Evolutionary conservation across 2,888 invertebrate species (phyloP).

Genomic region (Cerceris ruficornis): DNA sequence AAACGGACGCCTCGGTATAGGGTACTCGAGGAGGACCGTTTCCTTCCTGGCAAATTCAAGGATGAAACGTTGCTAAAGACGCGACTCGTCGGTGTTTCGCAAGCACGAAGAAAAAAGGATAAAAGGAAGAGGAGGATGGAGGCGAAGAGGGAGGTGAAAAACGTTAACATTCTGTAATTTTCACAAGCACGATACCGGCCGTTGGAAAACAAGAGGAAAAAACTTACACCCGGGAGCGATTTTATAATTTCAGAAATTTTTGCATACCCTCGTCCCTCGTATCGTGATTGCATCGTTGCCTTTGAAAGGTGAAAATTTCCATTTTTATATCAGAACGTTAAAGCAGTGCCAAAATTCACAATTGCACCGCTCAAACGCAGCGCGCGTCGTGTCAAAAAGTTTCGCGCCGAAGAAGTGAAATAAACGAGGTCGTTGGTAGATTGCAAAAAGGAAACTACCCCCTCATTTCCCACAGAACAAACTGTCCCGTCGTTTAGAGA

Average conservation of each 20-base stretch:
- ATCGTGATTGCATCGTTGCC: slow-evolving; percentile 10
- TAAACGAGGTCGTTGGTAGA: too few species aligned
- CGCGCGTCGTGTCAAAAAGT: too few species aligned
- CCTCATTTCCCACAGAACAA: too few species aligned
- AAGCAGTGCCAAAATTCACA: too few species aligned
- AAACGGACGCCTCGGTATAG: slow-evolving; percentile 50
- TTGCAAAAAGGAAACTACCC: too few species aligned
- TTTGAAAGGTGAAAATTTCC: not conserved
- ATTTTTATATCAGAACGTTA: too few species aligned
- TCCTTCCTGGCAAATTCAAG: slow-evolving; percentile 29
- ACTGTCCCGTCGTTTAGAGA: too few species aligned
- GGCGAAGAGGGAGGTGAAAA: too few species aligned
- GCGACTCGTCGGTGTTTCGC: slow-evolving; percentile 16
- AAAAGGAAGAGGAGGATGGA: not conserved
- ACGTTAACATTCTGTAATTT: too few species aligned
- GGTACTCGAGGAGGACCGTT: slow-evolving; percentile 30
- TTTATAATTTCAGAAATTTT: slow-evolving; percentile 16
- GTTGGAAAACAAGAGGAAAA: not conserved
- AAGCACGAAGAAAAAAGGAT: slow-evolving; percentile 8
- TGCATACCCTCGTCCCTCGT: slow-evolving; percentile 19
- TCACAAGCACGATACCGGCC: too few species aligned
- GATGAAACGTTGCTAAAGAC: slow-evolving; percentile 26
- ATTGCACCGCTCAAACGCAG: too few species aligned
- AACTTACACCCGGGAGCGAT: not conserved
- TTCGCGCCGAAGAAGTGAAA: too few species aligned